Conservation (phyloP, 2,113 vertebrate species). For the Mixornis gularis region DNA sequence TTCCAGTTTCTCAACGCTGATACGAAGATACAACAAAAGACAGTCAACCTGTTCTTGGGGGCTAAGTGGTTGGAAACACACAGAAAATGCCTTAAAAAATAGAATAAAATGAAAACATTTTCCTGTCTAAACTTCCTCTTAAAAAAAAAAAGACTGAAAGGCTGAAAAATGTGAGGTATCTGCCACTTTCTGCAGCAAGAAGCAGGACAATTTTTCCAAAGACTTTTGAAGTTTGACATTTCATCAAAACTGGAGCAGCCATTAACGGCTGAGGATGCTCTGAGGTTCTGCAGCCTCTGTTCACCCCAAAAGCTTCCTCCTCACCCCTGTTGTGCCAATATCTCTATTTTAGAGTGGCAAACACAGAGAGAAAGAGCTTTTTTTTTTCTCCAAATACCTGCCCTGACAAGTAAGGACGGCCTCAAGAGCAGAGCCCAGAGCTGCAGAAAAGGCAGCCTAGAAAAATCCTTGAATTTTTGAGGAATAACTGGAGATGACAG, state of each 20-base stretch:
- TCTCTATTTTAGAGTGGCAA: not conserved
- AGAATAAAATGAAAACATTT: not conserved
- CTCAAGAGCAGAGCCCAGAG: fast-evolving
- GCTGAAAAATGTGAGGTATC: not conserved
- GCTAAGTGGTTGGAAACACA: not conserved
- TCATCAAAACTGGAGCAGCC: not conserved
- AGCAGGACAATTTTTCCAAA: not conserved
- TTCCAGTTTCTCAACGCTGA: not conserved
- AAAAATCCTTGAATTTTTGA: not conserved
- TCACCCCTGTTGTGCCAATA: not conserved
- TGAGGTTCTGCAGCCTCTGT: not conserved
- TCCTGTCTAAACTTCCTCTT: not conserved
- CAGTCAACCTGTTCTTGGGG: fast-evolving
- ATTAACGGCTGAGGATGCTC: not conserved
- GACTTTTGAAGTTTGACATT: not conserved
- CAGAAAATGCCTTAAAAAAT: not conserved
- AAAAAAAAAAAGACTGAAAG: not conserved
- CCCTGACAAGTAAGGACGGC: fast-evolving
- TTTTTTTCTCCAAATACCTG: not conserved
- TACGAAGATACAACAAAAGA: not conserved
- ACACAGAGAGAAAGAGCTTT: not conserved
- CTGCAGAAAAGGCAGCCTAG: not conserved
- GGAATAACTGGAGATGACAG: not conserved
- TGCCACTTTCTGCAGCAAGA: not conserved
- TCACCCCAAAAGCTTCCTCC: not conserved